Evolutionary conservation across 2,888 invertebrate species (phyloP).

Genomic region (Hypena proboscidalis): DNA sequence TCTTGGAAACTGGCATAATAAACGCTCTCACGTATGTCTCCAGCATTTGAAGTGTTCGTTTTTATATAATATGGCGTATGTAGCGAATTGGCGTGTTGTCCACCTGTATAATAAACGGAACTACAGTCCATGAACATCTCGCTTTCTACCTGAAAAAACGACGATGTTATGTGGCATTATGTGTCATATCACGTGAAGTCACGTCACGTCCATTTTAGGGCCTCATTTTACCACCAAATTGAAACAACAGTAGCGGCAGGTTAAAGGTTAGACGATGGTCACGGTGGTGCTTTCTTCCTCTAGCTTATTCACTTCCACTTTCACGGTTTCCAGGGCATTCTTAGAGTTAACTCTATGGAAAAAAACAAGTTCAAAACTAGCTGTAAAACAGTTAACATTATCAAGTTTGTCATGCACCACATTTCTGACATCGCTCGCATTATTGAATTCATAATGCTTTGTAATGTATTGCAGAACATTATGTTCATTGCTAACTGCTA

Average conservation of each 20-base stretch:
- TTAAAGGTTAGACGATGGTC: too few relatives aligned
- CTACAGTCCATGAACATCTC: too few relatives aligned
- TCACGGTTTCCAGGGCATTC: too few relatives aligned
- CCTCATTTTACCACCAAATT: too few relatives aligned
- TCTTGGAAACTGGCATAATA: not conserved
- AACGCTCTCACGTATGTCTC: constrained; percentile 6
- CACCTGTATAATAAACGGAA: too few relatives aligned
- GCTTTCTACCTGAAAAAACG: too few relatives aligned
- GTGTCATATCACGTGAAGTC: too few relatives aligned
- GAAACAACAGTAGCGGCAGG: too few relatives aligned
- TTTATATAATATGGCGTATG: constrained; percentile 8
- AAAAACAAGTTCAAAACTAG: constrained; percentile 52
- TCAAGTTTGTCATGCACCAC: constrained; percentile 27
- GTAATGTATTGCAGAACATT: constrained; percentile 8
- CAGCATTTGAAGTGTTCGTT: constrained; percentile 9
- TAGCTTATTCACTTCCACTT: not conserved
- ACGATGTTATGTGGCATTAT: too few relatives aligned
- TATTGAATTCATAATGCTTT: constrained; percentile 14
- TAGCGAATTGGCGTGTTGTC: too few relatives aligned
- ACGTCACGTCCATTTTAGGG: too few relatives aligned
- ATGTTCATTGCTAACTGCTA: constrained; percentile 1
- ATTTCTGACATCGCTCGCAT: constrained; percentile 16
- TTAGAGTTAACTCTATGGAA: constrained; percentile 18
- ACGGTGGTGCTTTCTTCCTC: too few relatives aligned
- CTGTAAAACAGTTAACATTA: constrained; percentile 44